Conservation (phyloP, 2,888 invertebrate genomes). For the Coronaproctus castanopsis region DNA sequence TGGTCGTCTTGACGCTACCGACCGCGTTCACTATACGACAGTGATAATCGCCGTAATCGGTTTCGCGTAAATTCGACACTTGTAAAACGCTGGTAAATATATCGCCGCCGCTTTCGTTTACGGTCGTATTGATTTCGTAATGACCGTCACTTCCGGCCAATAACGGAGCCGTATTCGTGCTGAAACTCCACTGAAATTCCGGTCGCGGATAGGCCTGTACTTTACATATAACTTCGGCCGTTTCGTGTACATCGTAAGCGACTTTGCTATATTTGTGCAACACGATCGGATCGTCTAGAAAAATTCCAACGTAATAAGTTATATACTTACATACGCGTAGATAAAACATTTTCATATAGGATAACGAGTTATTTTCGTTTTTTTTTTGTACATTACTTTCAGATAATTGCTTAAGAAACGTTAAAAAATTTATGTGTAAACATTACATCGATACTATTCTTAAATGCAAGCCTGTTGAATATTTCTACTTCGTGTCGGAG, state of each 20-base stretch:
- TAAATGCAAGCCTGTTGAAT: too few relatives aligned
- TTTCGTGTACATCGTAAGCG: slow-evolving; percentile 64
- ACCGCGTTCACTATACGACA: slow-evolving; percentile 64
- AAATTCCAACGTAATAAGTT: slow-evolving; percentile 16
- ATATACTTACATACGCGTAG: too few relatives aligned
- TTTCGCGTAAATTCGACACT: slow-evolving; percentile 49
- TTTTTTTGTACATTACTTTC: too few relatives aligned
- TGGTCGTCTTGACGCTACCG: slow-evolving; percentile 38
- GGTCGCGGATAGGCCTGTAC: slow-evolving; percentile 84
- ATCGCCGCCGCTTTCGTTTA: slow-evolving; percentile 49
- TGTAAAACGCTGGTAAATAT: slow-evolving; percentile 56
- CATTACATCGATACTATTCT: too few relatives aligned
- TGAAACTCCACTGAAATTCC: slow-evolving; percentile 78
- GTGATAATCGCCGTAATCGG: slow-evolving; percentile 78
- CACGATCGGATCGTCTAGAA: slow-evolving; percentile 61
- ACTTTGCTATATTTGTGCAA: slow-evolving; percentile 71
- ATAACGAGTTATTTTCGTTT: too few relatives aligned
- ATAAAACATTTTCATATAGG: too few relatives aligned
- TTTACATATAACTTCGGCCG: slow-evolving; percentile 66
- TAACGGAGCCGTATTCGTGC: slow-evolving; percentile 48
- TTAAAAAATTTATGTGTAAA: too few relatives aligned
- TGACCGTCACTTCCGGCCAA: slow-evolving; percentile 60
- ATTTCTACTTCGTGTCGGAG: too few relatives aligned
- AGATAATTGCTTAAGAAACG: too few relatives aligned
- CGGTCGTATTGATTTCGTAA: slow-evolving; percentile 62